Evolutionary conservation across 2,888 invertebrate species (phyloP), one percentile per base, ranked within the genome.

Genomic region (Lottia gigantea): DNA sequence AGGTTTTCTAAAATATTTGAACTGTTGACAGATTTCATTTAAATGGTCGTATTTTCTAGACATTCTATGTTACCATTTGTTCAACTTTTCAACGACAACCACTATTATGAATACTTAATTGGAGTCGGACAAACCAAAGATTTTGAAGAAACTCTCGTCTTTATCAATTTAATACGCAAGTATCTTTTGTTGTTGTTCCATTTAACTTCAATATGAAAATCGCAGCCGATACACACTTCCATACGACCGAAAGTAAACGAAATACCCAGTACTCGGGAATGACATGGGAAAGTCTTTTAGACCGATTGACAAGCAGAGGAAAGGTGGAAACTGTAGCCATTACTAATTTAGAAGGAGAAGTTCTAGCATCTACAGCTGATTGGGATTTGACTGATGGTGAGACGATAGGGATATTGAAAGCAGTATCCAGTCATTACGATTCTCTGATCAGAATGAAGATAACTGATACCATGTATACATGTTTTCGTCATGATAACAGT

Each of bases 311-410:
- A 16, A 63, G 31, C n/a, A 19, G 68, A 64, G 72, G 78, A 11
- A 79, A 77, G 46, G 71, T 79, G 14, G 76, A 76, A 49, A 71
- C 70, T 14, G 77, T 71, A 11, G 78, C 77, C 8, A 71, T 80
- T 8, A 64, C 76, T n/a, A 73, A 73, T 62, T 67, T 70, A 15
- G 67, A 69, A 19, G 77, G 76, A 1, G 67, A 70, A 1, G 49
- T 76, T 25, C 46, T 79, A 4, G 68, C 73, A 16, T 70, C 68
- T 12, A 76, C 72, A 16, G 31, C 45, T 7, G 74, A 74, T 7
- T 67, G 76, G 23, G 66, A 66, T 26, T 61, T 80, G 1, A 71
- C 55, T 23, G 67, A 64, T 16, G 62, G 64, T 4, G 77, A 78
- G 14, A 68, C 73, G 1, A 62, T 19, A 3, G 62, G 68, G 2